These are phyloP conservation scores for Rhysida immarginata DNA, from an alignment of 1,140 invertebrate genomes.

Conservation along the genomic window DNA sequence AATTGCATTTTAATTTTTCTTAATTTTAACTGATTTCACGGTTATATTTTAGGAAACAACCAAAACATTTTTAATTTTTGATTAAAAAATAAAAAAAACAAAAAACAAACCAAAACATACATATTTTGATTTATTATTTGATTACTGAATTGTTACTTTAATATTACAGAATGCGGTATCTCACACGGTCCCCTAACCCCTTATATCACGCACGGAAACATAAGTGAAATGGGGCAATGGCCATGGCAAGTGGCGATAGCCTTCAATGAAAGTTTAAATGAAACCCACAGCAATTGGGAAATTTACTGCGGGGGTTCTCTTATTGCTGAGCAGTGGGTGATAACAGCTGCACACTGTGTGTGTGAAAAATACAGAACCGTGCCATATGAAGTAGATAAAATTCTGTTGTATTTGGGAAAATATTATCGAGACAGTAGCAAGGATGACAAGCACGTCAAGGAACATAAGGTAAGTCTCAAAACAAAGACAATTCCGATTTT, in stretches of 20 bases:
- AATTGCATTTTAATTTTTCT: too few relatives aligned
- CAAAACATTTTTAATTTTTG: too few relatives aligned
- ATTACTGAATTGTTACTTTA: too few relatives aligned
- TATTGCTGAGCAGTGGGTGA: conserved; percentile 12
- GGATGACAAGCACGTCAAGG: too few relatives aligned
- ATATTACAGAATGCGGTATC: conserved; percentile 13
- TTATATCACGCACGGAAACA: conserved; percentile 12
- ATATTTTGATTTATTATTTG: too few relatives aligned
- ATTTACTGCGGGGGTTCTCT: conserved; percentile 14
- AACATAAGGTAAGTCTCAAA: too few relatives aligned
- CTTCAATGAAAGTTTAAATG: not conserved
- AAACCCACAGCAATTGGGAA: not conserved
- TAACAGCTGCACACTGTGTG: conserved; percentile 19
- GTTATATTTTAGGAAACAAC: too few relatives aligned
- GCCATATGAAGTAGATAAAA: not conserved
- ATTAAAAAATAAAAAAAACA: too few relatives aligned
- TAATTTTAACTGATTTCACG: too few relatives aligned
- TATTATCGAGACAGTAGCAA: conserved; percentile 11
- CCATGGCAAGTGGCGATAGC: conserved; percentile 16
- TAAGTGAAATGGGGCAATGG: conserved; percentile 13
- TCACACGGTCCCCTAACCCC: conserved; percentile 11
- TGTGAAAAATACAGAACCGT: not conserved
- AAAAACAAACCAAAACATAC: too few relatives aligned
- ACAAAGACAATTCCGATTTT: too few relatives aligned
- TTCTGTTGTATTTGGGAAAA: conserved; percentile 13